Conservation (phyloP, 1,140 invertebrate genomes). For the Sarcophaga bullata region DNA sequence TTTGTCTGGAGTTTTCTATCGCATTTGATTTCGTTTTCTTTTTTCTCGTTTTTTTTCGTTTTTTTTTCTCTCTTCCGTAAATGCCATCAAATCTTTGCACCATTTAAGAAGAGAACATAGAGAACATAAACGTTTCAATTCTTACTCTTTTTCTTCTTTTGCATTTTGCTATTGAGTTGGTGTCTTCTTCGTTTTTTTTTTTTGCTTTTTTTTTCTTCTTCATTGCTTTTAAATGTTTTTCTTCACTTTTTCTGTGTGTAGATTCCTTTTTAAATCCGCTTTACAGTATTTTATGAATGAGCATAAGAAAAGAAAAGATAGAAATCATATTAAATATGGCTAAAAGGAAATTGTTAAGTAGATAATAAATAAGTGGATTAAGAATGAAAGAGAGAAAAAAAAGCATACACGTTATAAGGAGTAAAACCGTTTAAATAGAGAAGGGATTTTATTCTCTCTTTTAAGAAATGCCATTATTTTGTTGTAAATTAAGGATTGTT, state of each 20-base stretch:
- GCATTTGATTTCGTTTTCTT: neutral
- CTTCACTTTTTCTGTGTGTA: constrained; percentile 8
- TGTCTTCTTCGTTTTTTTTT: too few species aligned
- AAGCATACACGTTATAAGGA: too few species aligned
- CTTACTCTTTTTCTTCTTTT: neutral
- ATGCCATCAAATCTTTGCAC: constrained; percentile 27
- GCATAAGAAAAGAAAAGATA: neutral
- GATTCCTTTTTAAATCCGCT: constrained; percentile 29
- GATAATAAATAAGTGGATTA: constrained; percentile 36
- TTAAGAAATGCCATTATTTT: too few species aligned
- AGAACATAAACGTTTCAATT: too few species aligned
- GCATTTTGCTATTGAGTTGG: too few species aligned
- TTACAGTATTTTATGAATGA: constrained; percentile 24
- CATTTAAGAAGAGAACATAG: constrained; percentile 9
- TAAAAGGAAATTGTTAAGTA: constrained; percentile 40
- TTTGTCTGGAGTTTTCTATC: constrained; percentile 28
- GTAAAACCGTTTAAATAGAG: too few species aligned
- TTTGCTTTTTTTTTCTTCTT: neutral
- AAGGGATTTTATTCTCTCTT: too few species aligned
- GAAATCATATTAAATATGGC: constrained; percentile 40
- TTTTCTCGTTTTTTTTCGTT: too few species aligned
- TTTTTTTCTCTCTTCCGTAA: neutral
- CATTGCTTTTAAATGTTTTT: neutral
- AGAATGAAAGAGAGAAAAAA: neutral
- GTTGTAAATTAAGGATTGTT: too few species aligned